These are phyloP conservation scores for Itoplectis maculator DNA, from an alignment of 2,888 invertebrate species.

Conservation along the genomic window DNA sequence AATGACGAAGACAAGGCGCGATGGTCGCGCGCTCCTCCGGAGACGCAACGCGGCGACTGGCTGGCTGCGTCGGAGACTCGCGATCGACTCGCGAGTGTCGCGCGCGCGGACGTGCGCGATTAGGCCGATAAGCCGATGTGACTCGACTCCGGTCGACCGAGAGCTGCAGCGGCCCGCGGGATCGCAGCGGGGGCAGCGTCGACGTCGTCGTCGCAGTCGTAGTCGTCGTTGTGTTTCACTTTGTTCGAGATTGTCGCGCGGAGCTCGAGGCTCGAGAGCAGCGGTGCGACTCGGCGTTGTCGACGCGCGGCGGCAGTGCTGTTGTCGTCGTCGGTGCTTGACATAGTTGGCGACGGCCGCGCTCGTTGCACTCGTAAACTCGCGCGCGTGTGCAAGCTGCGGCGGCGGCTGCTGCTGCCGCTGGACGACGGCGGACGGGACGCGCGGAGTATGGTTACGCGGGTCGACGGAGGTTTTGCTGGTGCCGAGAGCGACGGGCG, in stretches of 20 bases:
- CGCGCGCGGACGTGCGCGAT: too few species aligned
- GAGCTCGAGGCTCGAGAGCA: conserved; percentile 38
- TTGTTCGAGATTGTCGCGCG: conserved; percentile 23
- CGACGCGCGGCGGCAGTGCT: too few species aligned
- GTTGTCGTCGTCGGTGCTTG: conserved; percentile 64
- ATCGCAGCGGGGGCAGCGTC: neutral
- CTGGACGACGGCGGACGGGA: neutral
- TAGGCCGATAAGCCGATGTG: neutral
- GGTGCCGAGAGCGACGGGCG: too few species aligned
- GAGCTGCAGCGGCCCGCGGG: neutral
- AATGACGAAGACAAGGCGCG: conserved; percentile 57
- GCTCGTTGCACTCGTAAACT: conserved; percentile 68
- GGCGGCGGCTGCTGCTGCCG: conserved; percentile 8
- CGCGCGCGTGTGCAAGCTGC: conserved; percentile 60
- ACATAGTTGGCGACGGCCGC: conserved; percentile 70
- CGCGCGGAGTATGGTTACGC: neutral
- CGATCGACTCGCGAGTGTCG: too few species aligned
- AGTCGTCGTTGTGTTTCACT: conserved; percentile 32
- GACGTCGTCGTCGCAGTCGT: conserved; percentile 14
- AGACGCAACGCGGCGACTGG: too few species aligned
- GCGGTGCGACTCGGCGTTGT: conserved; percentile 60
- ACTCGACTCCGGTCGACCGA: neutral
- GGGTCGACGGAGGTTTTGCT: too few species aligned
- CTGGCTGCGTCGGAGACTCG: too few species aligned
- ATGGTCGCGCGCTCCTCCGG: too few species aligned